Base-by-base conservation (phyloP, 2,113 vertebrate genomes). In the Triplophysa tibetana region DNA sequence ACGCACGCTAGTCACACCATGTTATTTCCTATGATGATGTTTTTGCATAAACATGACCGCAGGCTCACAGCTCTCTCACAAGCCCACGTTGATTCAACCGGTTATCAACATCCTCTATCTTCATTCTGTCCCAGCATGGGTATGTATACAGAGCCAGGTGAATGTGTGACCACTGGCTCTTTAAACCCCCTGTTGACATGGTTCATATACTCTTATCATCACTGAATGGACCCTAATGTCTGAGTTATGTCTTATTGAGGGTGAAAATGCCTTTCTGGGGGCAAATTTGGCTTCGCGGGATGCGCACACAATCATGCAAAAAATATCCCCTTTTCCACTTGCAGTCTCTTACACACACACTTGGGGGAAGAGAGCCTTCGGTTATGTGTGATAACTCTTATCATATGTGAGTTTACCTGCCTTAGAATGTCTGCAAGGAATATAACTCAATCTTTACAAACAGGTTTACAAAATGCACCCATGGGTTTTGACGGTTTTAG, bases 351-450 rank as follows among this genome's bases (percentile, higher is more conserved):
- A 38, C 33, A 38, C 33, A 38, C 33, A 38, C 33, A 38, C 33
- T 83, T 77, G 78, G 48, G 26, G 77, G 81, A 83, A 77, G 78
- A 50, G 48, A 11, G 29, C n/a, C 38, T 58, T 61, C 61, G 70
- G 56, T 16, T 17, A 61, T 16, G 52, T 43, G 72, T 79, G 83
- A 88, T 89, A 88, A 88, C 84, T 81, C 56, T 88, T 88, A 90
- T 91, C 86, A 70, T 64, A 86, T 88, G 88, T 87, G 86, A 90
- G 87, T 83, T 7, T 8, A 81, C 77, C 88, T 90, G 79, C 75
- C 79, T 89, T 43, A 70, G 82, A 83, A 38, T 38, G 33, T 80
- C 81, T 85, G 87, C 82, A 54, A 79, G 73, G 79, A 83, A 87
- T 81, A 81, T 82, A 61, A 43, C 38, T 86, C 82, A 82, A 82